Base-by-base conservation (phyloP, 2,113 vertebrate species). In the Trogon surrucura region DNA sequence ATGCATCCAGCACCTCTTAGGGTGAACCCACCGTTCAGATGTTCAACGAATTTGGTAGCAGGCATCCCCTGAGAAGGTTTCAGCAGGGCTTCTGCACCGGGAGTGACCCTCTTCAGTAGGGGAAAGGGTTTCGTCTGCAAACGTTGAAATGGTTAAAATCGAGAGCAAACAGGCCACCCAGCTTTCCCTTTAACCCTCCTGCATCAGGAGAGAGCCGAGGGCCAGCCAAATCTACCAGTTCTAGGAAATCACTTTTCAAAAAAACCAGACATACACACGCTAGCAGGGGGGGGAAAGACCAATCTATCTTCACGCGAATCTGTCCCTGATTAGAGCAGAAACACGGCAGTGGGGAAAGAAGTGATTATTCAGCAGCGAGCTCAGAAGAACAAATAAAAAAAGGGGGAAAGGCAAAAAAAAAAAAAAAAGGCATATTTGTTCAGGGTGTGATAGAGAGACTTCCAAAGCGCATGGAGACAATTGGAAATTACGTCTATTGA, bases 321-420 rank as follows among this genome's bases (percentile, higher is more conserved):
- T 97, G 96, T 95, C 97, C 97, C 97, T 97, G 95, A 97, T 97
- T 97, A 97, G 82, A 95, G 75, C 62, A 93, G 93, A 91, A 97
- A 87, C 87, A 94, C 80, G 77, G 85, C 84, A 97, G 70, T 45
- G 88, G 77, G 82, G 80, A 89, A 92, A 96, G 79, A 96, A 96
- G 58, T 3, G 27, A 97, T 90, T 96, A 94, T 94, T 96, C 95
- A 93, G 84, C 93, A 93, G 85, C 3, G 10, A 91, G 81, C 50
- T 90, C 85, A 94, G 85, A 94, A 95, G 94, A 96, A 96, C 89
- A 97, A 96, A 96, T 89, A 57, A 79, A 85, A 89, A 66, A 70
- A 81, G 45, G 41, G 41, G 41, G 41, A 41, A 36, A 41, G 41
- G 86, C 62, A 23, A n/a, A 70, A 57, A 64, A 29, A 53, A 38